Conservation (phyloP, 2,888 invertebrate species). For the Colletes collaris region DNA sequence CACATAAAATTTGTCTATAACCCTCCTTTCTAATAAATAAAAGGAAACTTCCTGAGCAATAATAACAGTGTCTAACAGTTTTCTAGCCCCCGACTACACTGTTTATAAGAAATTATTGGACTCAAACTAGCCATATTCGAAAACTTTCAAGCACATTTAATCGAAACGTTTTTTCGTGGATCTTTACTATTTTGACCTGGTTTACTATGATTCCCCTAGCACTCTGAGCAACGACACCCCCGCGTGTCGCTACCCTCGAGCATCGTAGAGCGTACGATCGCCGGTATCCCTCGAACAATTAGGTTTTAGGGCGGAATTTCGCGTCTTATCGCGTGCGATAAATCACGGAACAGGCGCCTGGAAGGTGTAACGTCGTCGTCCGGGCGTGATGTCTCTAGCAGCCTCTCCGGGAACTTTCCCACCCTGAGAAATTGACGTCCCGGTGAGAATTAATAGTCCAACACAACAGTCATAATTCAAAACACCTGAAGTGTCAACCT, state of each 20-base stretch:
- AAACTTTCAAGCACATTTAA: no score
- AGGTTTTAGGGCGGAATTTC: constrained; percentile 27
- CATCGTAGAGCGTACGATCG: neutral
- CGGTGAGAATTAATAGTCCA: constrained; percentile 66
- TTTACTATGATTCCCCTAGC: no score
- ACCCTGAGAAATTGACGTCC: constrained; percentile 58
- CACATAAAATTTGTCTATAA: no score
- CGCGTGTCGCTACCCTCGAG: neutral
- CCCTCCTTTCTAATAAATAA: no score
- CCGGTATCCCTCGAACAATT: constrained; percentile 9
- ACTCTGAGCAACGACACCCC: no score
- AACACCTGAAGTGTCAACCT: constrained; percentile 67
- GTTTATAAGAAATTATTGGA: no score
- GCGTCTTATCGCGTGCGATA: constrained; percentile 27
- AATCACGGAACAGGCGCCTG: constrained; percentile 54
- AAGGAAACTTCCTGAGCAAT: no score
- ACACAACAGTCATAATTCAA: constrained; percentile 68
- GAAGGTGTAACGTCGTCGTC: constrained; percentile 33
- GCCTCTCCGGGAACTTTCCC: constrained; percentile 47
- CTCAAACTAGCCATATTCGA: no score
- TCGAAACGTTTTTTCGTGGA: no score
- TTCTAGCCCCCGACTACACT: no score
- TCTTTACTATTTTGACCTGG: no score
- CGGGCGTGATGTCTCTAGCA: constrained; percentile 62
- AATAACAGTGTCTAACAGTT: no score